Base-by-base conservation (phyloP, 2,888 invertebrate species). In the Tillus elongatus region DNA sequence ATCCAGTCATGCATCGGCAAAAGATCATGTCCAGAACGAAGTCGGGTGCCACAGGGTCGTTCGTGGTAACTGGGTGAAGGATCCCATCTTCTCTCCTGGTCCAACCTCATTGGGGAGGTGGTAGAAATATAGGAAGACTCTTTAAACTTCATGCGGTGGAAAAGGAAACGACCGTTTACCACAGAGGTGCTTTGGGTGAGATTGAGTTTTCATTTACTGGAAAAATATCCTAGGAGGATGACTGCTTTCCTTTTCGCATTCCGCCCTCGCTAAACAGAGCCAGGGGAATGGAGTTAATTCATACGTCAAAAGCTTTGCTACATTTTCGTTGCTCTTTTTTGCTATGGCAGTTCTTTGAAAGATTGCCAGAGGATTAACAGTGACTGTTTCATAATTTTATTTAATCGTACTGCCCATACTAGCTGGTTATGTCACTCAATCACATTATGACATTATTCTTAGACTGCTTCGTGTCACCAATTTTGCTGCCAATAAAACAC, bases 281-380 rank as follows among this genome's bases (percentile, higher is more conserved):
- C 8, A 44, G 26, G 11, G 46, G 41, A 36, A 43, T 31, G 42
- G 45, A 13, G 42, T 30, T 27, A 50, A 34, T 36, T 47, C 50
- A 31, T 44, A 45, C 10, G 33, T 14, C n/a, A n/a, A n/a, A n/a
- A n/a, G n/a, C n/a, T n/a, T n/a, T n/a, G n/a, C n/a, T n/a, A n/a
- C n/a, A n/a, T 49, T 37, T 1, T 35, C 33, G 13, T 43, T n/a
- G n/a, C n/a, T n/a, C n/a, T 37, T 24, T 29, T 34, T 27, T 43
- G 30, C 28, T 42, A 45, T 34, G 13, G 35, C 14, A 15, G 41
- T 44, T 39, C 44, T 33, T 43, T 46, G 41, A 29, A 44, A 44
- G 35, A 49, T 36, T 35, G 39, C 30, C 24, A 42, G 12, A 29
- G 45, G 43, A 30, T 46, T 28, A 15, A 47, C 33, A 43, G 37